phyloP scores from a whole-genome alignment of 2,888 invertebrate species.

The Lumbricus terrestris region DNA sequence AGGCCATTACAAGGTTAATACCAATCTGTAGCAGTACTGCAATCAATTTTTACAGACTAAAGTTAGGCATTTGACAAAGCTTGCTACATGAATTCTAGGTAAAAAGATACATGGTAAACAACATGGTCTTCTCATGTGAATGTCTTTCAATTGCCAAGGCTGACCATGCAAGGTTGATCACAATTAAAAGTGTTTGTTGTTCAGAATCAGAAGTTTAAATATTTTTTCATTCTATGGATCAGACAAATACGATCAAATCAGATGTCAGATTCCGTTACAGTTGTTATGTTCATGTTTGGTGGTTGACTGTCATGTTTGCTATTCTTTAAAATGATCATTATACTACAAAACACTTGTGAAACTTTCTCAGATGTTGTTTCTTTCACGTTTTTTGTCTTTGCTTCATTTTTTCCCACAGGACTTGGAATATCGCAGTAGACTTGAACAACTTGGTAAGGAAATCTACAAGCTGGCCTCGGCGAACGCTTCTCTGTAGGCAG shows the following conservation, averaged over 20 bases:
- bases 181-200: too few relatives aligned
- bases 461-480: not conserved
- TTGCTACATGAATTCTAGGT: not conserved
- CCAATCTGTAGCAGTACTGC: too few relatives aligned
- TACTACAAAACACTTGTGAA: too few relatives aligned
- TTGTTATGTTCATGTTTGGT: not conserved
- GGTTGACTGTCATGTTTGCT: not conserved
- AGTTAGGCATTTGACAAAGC: not conserved
- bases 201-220: too few relatives aligned
- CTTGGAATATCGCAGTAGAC: not conserved
- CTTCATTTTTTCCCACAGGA: not conserved
- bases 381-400: not conserved
- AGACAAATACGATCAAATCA: not conserved
- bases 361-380: too few relatives aligned
- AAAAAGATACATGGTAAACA: too few relatives aligned
- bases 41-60: not conserved
- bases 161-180: too few relatives aligned
- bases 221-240: not conserved
- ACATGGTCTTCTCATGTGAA: too few relatives aligned
- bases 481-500: not conserved
- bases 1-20: slow-evolving; percentile 46
- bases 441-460: not conserved
- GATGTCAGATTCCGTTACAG: too few relatives aligned
- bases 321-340: too few relatives aligned
- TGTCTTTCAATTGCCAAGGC: too few relatives aligned